Percentiles rank a stretch among this genome's conserved stretches.
Evolutionary conservation across 2,888 invertebrate genomes (phyloP).

Genomic region (Rhaphigaster nebulosa): DNA sequence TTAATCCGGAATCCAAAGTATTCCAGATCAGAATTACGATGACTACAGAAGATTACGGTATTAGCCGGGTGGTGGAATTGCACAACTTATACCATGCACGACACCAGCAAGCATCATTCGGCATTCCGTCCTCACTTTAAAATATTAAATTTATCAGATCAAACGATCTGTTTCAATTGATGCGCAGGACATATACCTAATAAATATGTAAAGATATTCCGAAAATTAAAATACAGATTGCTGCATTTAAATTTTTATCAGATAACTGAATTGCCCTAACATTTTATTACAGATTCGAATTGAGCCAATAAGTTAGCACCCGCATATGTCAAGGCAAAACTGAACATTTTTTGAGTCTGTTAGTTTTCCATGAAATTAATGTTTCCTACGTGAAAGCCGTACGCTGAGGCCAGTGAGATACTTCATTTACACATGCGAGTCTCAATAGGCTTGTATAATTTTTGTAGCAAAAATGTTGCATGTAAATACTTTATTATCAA

Average conservation of each 20-base stretch:
- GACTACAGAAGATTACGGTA: neutral
- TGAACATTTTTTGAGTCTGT: neutral
- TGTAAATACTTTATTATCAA: neutral
- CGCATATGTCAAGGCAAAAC: neutral
- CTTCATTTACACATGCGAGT: neutral
- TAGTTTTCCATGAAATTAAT: neutral
- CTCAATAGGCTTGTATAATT: neutral
- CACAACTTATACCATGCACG: neutral
- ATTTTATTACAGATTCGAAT: neutral
- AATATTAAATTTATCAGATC: slow-evolving; percentile 16
- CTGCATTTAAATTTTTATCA: neutral
- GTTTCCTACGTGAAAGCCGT: neutral
- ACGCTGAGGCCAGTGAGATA: neutral
- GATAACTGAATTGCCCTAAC: neutral
- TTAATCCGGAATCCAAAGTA: neutral
- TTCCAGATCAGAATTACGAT: neutral
- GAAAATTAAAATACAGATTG: slow-evolving; percentile 32
- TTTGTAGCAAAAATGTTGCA: neutral
- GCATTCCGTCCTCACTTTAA: neutral
- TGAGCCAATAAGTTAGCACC: neutral
- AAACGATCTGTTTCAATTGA: neutral
- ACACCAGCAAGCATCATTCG: neutral
- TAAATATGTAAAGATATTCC: slow-evolving; percentile 23
- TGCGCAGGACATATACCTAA: neutral
- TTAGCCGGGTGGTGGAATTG: neutral